Percentiles rank a stretch among this genome's conserved stretches.
Evolutionary conservation across 2,113 vertebrate species (phyloP).

Genomic region (Chamaea fasciata): DNA sequence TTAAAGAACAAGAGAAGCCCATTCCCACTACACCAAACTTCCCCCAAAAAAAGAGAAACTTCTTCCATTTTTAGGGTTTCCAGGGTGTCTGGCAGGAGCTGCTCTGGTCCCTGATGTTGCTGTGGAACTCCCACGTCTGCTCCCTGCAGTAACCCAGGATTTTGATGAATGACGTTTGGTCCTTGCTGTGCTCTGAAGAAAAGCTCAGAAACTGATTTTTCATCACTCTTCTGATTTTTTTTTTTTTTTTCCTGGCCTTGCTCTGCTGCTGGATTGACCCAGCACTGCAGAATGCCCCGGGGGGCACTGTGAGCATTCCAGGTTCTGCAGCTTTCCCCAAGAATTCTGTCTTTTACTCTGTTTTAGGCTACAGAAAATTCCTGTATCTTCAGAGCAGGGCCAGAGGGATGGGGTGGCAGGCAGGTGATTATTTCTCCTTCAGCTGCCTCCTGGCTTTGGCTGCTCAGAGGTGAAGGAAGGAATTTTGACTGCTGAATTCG

Average conservation of each 20-base stretch:
- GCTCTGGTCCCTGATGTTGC: conserved; percentile 11
- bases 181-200: neutral
- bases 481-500: neutral
- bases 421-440: neutral
- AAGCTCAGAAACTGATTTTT: neutral
- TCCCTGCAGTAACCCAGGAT: neutral
- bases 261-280: neutral
- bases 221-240: neutral
- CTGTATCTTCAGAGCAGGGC: neutral
- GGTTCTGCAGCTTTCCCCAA: neutral
- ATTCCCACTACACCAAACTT: neutral
- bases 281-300: neutral
- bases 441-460: neutral
- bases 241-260: neutral
- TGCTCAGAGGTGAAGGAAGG: neutral
- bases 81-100: conserved; percentile 42
- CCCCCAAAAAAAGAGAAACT: neutral
- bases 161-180: neutral
- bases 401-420: neutral
- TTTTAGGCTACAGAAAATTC: neutral
- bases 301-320: neutral
- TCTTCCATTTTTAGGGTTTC: conserved; percentile 31
- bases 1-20: neutral
- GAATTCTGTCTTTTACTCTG: neutral
- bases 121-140: conserved; percentile 50